Evolutionary conservation across 1,140 invertebrate genomes (phyloP).

Genomic region (Apis dorsata): DNA sequence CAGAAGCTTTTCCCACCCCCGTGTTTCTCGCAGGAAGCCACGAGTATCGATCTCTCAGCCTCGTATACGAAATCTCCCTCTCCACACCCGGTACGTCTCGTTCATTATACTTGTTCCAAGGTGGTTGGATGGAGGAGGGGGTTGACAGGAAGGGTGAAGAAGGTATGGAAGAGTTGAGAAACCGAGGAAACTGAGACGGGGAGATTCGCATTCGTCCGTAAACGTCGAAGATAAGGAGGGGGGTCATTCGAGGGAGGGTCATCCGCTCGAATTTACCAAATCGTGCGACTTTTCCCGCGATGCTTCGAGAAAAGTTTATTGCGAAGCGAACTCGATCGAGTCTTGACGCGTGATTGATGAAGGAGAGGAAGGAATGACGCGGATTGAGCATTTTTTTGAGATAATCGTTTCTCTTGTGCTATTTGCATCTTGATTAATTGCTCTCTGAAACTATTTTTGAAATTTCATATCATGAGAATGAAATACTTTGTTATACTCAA

Average conservation of each 20-base stretch:
- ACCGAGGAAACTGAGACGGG: background rate
- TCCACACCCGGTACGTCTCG: constrained; percentile 1
- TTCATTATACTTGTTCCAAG: constrained; percentile 20
- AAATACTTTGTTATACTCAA: no score
- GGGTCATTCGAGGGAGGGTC: constrained; percentile 56
- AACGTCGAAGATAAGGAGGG: constrained; percentile 56
- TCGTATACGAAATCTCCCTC: constrained; percentile 45
- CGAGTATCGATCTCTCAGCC: constrained; percentile 41
- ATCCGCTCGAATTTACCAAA: constrained; percentile 28
- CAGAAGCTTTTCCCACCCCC: constrained; percentile 5
- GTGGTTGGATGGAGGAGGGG: background rate
- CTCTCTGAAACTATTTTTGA: no score
- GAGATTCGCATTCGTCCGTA: constrained; percentile 9
- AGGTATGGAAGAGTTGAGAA: background rate
- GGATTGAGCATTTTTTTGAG: no score
- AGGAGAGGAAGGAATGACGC: no score
- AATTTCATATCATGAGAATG: no score
- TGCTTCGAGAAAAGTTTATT: background rate
- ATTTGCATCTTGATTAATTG: no score
- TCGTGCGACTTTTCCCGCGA: background rate
- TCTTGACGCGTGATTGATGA: no score
- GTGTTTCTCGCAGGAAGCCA: constrained; percentile 33
- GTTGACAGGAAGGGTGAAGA: constrained; percentile 5
- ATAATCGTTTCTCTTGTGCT: no score
- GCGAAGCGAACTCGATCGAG: no score